Evolutionary conservation across 2,113 vertebrate species (phyloP).

Genomic region (Recurvirostra avosetta): DNA sequence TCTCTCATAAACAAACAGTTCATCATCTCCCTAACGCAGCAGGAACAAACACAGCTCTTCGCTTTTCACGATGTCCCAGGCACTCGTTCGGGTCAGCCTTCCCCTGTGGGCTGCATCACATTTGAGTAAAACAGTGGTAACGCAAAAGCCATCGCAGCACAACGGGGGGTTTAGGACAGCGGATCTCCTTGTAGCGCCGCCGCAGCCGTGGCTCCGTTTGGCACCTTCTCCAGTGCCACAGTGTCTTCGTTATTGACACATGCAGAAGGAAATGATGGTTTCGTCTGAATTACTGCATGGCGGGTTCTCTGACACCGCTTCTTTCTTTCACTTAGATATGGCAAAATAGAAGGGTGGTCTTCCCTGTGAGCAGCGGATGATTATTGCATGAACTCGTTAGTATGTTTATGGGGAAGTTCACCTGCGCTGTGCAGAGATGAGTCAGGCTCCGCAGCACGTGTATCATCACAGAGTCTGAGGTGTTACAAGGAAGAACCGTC

Average conservation of each 20-base stretch:
- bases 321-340: background rate
- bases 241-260: background rate
- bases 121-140: background rate
- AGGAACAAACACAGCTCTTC: background rate
- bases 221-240: background rate
- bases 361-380: background rate
- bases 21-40: background rate
- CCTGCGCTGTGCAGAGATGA: background rate
- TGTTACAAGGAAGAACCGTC: background rate
- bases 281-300: background rate
- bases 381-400: background rate
- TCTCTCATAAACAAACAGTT: background rate
- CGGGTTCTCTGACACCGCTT: background rate
- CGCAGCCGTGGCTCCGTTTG: background rate
- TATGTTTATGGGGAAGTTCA: background rate
- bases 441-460: background rate
- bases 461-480: background rate
- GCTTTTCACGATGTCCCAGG: background rate
- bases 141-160: background rate
- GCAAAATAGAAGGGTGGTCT: background rate
- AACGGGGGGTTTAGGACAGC: background rate
- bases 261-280: background rate
- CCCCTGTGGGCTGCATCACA: background rate
- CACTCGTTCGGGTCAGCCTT: rapidly evolving
- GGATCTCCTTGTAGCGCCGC: no score